A percentile compares a stretch with the other conserved stretches of the same genome.
phyloP scores from a whole-genome alignment of 2,888 invertebrate genomes.

The Drosophila prolongata region DNA sequence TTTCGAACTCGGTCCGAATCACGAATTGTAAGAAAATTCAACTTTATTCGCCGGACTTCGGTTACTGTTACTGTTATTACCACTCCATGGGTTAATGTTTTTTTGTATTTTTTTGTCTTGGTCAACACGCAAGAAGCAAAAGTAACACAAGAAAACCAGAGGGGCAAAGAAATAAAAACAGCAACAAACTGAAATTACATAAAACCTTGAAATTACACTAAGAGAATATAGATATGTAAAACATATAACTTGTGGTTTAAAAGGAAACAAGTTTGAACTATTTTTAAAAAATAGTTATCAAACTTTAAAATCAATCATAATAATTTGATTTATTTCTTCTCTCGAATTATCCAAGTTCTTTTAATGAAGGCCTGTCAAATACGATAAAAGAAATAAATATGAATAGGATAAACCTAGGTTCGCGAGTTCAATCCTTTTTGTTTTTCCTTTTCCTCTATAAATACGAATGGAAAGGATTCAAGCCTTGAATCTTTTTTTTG shows the following conservation, averaged over 20 bases:
- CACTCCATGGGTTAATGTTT: slow-evolving; percentile 32
- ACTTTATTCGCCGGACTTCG: slow-evolving; percentile 35
- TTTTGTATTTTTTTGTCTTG: slow-evolving; percentile 38
- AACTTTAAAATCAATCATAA: no score
- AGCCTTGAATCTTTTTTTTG: no score
- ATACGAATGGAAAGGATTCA: no score
- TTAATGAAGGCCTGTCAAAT: no score
- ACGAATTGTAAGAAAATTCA: slow-evolving; percentile 64
- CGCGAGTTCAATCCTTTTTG: no score
- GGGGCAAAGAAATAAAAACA: slow-evolving; percentile 25
- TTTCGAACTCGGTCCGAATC: slow-evolving; percentile 46
- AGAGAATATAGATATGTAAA: background rate
- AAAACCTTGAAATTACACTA: slow-evolving; percentile 34
- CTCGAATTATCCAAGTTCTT: no score
- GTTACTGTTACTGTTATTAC: slow-evolving; percentile 32
- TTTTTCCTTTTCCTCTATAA: no score
- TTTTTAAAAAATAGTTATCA: no score
- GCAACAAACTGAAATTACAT: slow-evolving; percentile 42
- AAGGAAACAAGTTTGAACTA: no score
- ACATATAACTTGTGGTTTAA: background rate
- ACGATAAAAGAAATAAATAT: no score
- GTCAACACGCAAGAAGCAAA: slow-evolving; percentile 67
- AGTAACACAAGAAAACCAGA: slow-evolving; percentile 35
- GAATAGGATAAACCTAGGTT: no score
- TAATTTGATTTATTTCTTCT: no score